These are phyloP conservation scores for Drosophila longiperda DNA, from an alignment of 2,888 invertebrate species.

Conservation along the genomic window DNA sequence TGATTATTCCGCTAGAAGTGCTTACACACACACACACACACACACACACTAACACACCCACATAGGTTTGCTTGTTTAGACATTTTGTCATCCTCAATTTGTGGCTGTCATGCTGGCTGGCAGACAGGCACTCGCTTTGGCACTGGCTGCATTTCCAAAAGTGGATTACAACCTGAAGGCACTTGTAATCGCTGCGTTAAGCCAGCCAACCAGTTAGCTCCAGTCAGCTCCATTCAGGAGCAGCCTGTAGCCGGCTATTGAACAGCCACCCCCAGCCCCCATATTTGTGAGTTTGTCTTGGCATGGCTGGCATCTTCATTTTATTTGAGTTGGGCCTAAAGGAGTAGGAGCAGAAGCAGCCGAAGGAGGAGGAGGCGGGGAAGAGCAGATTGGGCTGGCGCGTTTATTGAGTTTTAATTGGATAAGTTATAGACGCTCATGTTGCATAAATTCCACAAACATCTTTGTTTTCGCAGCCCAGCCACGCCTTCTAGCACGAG, in stretches of 20 bases:
- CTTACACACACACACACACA: conserved; percentile 31
- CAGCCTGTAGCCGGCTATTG: conserved; percentile 59
- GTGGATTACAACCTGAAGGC: conserved; percentile 81
- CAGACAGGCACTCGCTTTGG: conserved; percentile 44
- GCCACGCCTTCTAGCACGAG: conserved; percentile 18
- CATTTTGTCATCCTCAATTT: conserved; percentile 82
- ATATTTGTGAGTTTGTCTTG: conserved; percentile 20
- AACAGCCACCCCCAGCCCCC: conserved; percentile 44
- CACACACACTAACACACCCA: conserved; percentile 23
- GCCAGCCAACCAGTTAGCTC: conserved; percentile 40
- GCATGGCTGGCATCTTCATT: conserved; percentile 70
- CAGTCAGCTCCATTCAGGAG: conserved; percentile 7
- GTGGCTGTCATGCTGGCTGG: conserved; percentile 76
- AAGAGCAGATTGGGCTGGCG: conserved; percentile 34
- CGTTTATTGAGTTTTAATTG: conserved; percentile 82
- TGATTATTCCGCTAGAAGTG: conserved; percentile 82
- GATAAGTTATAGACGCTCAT: conserved; percentile 81
- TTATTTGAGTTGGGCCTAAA: conserved; percentile 31
- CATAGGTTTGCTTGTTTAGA: conserved; percentile 70
- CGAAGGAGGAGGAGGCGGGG: background rate
- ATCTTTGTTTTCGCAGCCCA: conserved; percentile 67
- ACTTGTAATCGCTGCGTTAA: conserved; percentile 82
- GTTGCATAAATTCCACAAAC: conserved; percentile 78
- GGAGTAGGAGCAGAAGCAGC: background rate
- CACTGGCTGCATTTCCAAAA: conserved; percentile 77